Evolutionary conservation across 1,140 invertebrate species (phyloP).

Genomic region (Sitobion miscanthi): DNA sequence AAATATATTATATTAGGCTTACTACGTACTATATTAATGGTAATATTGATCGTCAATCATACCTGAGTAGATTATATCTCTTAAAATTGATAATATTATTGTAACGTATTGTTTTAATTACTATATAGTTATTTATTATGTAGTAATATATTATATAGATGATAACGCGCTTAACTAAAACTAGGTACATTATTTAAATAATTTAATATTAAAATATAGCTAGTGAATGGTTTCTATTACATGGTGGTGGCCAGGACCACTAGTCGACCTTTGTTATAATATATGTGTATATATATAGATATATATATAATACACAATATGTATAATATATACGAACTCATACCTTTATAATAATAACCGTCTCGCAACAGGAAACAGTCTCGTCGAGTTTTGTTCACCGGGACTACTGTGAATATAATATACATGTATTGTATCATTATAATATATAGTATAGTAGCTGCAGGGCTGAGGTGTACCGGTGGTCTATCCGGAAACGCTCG

Average conservation of each 20-base stretch:
- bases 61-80: rapidly evolving
- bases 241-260: not conserved
- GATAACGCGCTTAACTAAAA: not conserved
- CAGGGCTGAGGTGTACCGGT: not conserved
- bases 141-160: not conserved
- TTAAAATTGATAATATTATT: not conserved
- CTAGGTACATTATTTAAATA: not conserved
- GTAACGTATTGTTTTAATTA: not conserved
- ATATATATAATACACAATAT: not conserved
- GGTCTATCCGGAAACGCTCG: not conserved
- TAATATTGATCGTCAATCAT: not conserved
- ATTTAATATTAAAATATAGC: not conserved
- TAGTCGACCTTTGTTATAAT: not conserved
- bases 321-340: too few species aligned
- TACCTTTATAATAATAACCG: not conserved
- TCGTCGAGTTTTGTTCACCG: not conserved
- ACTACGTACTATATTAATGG: too few species aligned
- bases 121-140: too few species aligned
- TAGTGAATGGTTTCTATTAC: not conserved
- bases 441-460: not conserved
- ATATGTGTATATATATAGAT: not conserved
- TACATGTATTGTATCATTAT: not conserved
- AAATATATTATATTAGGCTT: too few species aligned
- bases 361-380: not conserved
- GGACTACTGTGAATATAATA: not conserved